Base-by-base conservation (phyloP, 2,888 invertebrate species). In the Sclerodermus sp. region DNA sequence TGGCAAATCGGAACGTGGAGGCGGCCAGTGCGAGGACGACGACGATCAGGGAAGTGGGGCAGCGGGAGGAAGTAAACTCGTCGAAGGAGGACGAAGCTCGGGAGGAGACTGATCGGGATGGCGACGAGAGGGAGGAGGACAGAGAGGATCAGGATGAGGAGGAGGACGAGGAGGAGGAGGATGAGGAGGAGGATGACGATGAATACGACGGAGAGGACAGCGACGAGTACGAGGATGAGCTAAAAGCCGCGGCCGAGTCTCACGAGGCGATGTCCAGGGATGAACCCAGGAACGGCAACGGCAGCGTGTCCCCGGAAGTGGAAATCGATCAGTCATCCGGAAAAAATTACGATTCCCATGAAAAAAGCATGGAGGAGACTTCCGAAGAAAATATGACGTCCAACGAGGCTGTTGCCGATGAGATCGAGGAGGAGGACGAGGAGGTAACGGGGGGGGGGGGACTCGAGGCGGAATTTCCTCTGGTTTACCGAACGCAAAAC, bases 241-340 rank as follows among this genome's bases (percentile, higher is more conserved):
- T 68, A 41, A 66, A 66, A 31, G 69, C 58, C 29, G 55, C 65
- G 10, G 70, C 67, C 9, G 71, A 69, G 48, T 70, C 69, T 1
- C 70, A 68, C 45, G 69, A 68, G 50, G 68, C 70, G n/a, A 71
- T 71, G 71, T 68, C 67, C 39, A 67, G 60, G 46, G 67, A 68
- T 49, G 66, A 69, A 14, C 58, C 59, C 42, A 63, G 45, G 54
- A 67, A 64, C 42, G 56, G 60, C 16, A 58, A 62, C 34, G 50
- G 36, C 30, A 50, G 51, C 31, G 14, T 50, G 9, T 4, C 34
- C 3, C 13, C 34, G 4, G 6, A 12, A 34, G n/a, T 4, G 4
- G 13, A 34, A 12, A 34, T 2, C 10, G 12, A 13, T n/a, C 13
- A 4, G 3, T 34, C 12, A 13, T 34, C 34, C 13, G 51, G 49